Evolutionary conservation across 2,888 invertebrate genomes (phyloP).

Genomic region (Drosophila neonasuta): DNA sequence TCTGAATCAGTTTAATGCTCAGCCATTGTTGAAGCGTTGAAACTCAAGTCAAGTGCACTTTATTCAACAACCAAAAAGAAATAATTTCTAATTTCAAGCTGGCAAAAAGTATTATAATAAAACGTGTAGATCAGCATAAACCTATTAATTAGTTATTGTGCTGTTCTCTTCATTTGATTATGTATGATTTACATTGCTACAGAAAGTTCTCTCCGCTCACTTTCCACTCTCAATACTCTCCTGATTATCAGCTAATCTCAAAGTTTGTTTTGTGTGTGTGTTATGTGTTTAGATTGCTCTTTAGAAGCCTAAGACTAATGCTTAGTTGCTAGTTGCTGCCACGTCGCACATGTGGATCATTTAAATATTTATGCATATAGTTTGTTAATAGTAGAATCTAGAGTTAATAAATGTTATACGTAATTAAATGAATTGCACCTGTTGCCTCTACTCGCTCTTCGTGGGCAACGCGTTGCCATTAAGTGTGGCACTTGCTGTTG

Average conservation of each 20-base stretch:
- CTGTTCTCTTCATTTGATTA: neutral
- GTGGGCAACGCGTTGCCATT: constrained; percentile 55
- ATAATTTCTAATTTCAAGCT: neutral
- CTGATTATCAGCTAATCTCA: constrained; percentile 31
- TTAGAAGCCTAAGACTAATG: neutral
- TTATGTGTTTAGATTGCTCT: neutral
- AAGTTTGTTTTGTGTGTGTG: constrained; percentile 23
- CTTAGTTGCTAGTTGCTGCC: constrained; percentile 2
- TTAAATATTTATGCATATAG: constrained; percentile 14
- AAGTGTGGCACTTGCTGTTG: constrained; percentile 31
- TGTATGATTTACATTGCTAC: neutral
- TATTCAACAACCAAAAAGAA: constrained; percentile 1
- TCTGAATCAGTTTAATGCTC: constrained; percentile 2
- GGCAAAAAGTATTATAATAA: neutral
- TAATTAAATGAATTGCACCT: constrained; percentile 9
- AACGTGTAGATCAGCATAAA: constrained; percentile 6
- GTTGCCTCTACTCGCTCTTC: constrained; percentile 62
- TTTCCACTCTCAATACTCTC: neutral
- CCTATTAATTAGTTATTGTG: neutral
- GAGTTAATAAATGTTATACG: constrained; percentile 19
- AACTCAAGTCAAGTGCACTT: constrained; percentile 14
- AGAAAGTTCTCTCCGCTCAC: neutral
- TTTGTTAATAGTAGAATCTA: constrained; percentile 7
- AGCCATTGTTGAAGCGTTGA: neutral
- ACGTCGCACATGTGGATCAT: neutral